Evolutionary conservation across 2,113 vertebrate species (phyloP), one percentile per base, ranked within the genome.

Genomic region (Psittacula cyanocephala): DNA sequence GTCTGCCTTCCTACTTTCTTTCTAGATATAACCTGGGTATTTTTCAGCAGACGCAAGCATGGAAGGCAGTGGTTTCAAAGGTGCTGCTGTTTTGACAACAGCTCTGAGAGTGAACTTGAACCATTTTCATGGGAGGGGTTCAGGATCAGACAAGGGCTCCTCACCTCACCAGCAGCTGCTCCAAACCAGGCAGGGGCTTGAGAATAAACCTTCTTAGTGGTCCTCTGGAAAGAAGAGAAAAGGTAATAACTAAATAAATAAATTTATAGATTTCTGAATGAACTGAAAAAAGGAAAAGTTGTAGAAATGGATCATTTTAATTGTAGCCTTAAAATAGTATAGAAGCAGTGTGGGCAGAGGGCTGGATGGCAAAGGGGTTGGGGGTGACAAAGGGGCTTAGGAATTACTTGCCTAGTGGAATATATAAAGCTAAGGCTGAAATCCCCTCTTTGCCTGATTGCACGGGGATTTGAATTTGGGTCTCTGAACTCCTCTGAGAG

Each of bases 401-500:
- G 77, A 93, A 93, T 95, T 84, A 49, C 57, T 95, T 86, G 81
- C 91, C 83, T 69, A 92, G 65, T 79, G 47, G 81, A 91, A 95
- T 60, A 74, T 87, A 62, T 96, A 92, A 94, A 97, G 87, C 86
- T 95, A 89, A 97, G 93, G 91, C 65, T 96, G 93, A 97, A 96
- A 96, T 96, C 96, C 95, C 95, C 84, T 87, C 93, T 85, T 97
- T 94, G 87, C 84, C 69, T 85, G 91, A 95, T 83, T 92, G 91
- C 94, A 85, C 0, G 10, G 96, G 96, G 95, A 97, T 95, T 97
- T 95, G 91, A 96, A 97, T 97, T 96, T 97, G 96, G 96, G 96
- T 97, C 96, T 97, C 94, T 84, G 77, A 96, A 96, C 94, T 96
- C 96, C 95, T 97, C 84, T 78, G 96, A 95, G 89, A 97, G 93